Evolutionary conservation across 1,140 invertebrate genomes (phyloP).

Genomic region (Eulimnadia texana): DNA sequence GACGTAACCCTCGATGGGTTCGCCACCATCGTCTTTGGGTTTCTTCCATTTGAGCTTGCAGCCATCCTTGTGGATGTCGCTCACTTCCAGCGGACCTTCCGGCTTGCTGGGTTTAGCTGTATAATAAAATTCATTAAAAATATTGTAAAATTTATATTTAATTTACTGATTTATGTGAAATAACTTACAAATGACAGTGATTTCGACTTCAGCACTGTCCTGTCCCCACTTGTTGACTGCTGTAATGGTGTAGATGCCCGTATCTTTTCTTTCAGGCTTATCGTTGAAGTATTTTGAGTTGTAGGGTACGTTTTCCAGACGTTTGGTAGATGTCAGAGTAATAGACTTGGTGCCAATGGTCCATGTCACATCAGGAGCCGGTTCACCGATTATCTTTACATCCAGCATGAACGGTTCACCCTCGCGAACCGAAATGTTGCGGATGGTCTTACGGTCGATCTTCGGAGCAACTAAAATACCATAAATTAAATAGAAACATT

Average conservation of each 20-base stretch:
- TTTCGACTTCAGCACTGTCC: slow-evolving; percentile 78
- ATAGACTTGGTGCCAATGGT: slow-evolving; percentile 44
- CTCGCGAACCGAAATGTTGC: slow-evolving; percentile 58
- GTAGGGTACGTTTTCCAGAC: slow-evolving; percentile 72
- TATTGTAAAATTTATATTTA: background rate
- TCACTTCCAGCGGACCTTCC: slow-evolving; percentile 88
- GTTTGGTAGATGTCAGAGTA: slow-evolving; percentile 34
- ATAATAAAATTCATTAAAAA: slow-evolving; percentile 18
- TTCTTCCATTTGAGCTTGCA: slow-evolving; percentile 94
- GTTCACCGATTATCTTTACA: slow-evolving; percentile 70
- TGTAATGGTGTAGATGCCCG: slow-evolving; percentile 69
- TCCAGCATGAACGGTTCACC: slow-evolving; percentile 71
- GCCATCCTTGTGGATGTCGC: slow-evolving; percentile 83
- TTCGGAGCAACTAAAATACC: slow-evolving; percentile 64
- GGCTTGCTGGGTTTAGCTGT: slow-evolving; percentile 79
- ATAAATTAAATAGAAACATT: background rate
- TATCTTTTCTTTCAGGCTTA: slow-evolving; percentile 65
- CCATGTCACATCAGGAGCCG: slow-evolving; percentile 64
- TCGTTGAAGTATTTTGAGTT: slow-evolving; percentile 70
- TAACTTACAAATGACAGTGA: slow-evolving; percentile 69
- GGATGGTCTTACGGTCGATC: slow-evolving; percentile 69
- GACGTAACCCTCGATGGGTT: slow-evolving; percentile 83
- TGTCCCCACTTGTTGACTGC: slow-evolving; percentile 73
- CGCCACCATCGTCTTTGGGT: slow-evolving; percentile 94
- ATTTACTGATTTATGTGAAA: background rate